Evolutionary conservation across 2,113 vertebrate species (phyloP).

Genomic region (Zosterops pallidus): DNA sequence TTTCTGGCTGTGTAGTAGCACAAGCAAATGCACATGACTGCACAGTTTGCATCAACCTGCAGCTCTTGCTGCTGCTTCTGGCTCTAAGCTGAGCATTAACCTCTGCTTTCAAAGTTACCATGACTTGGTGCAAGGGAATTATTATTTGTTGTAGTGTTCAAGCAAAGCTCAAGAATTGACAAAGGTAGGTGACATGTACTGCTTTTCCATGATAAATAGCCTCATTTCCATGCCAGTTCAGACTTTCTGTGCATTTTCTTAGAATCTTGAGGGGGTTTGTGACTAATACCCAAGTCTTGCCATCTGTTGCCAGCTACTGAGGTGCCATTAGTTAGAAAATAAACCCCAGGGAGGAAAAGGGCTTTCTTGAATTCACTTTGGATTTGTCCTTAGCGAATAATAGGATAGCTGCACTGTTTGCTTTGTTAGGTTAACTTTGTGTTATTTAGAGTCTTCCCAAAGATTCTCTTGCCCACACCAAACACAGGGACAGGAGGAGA

Average conservation of each 20-base stretch:
- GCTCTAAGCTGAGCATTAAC: neutral
- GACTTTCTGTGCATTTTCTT: neutral
- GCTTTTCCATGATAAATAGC: neutral
- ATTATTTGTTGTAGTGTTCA: neutral
- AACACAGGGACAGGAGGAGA: neutral
- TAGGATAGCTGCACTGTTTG: neutral
- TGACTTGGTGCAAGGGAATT: neutral
- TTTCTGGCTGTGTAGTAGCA: neutral
- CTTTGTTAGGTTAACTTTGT: neutral
- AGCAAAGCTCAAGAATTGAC: neutral
- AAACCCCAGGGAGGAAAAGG: fast-evolving
- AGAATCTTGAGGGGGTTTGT: fast-evolving
- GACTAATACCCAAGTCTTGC: neutral
- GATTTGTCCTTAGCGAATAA: neutral
- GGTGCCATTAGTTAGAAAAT: neutral
- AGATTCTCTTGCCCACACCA: neutral
- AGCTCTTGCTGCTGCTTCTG: neutral
- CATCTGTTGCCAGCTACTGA: neutral
- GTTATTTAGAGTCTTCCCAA: neutral
- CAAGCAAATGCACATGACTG: neutral
- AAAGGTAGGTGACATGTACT: neutral
- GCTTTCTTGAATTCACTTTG: neutral
- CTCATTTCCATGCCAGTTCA: neutral
- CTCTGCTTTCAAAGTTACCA: neutral
- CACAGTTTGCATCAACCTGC: neutral